phyloP scores from a whole-genome alignment of 2,113 vertebrate species.

The Anas platyrhynchos region DNA sequence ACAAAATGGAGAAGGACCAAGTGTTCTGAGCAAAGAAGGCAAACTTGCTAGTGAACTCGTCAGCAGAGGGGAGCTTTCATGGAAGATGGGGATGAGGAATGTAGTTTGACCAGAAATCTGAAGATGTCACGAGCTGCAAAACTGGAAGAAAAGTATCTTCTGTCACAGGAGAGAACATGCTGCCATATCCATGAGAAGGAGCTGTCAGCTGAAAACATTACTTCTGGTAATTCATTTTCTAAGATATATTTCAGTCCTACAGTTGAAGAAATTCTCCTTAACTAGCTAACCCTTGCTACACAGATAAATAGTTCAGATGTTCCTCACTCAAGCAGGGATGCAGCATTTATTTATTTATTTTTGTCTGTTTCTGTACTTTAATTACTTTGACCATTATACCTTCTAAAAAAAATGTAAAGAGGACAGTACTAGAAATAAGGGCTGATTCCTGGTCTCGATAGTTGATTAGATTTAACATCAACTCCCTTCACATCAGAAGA shows the following conservation, averaged over 20 bases:
- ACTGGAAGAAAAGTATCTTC: not conserved
- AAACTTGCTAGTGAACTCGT: not conserved
- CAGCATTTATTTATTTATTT: not conserved
- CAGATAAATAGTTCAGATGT: not conserved
- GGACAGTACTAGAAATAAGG: not conserved
- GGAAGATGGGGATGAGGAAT: not conserved
- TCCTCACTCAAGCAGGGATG: not conserved
- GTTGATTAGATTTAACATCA: not conserved
- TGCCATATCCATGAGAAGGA: not conserved
- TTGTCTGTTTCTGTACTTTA: no score
- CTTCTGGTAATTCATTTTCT: not conserved
- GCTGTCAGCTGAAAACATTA: not conserved
- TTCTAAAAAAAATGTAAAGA: not conserved
- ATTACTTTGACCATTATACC: not conserved
- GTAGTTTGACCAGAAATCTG: conserved; percentile 1
- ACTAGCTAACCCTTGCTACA: not conserved
- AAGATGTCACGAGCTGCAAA: not conserved
- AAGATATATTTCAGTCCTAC: not conserved
- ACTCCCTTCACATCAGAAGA: not conserved
- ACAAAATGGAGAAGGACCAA: not conserved
- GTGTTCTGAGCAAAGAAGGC: not conserved
- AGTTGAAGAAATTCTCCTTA: not conserved
- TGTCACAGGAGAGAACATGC: not conserved
- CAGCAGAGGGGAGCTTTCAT: not conserved
- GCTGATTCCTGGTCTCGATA: not conserved